These are phyloP conservation scores for Acronicta alni DNA, from an alignment of 2,888 invertebrate genomes.

Conservation along the genomic window DNA sequence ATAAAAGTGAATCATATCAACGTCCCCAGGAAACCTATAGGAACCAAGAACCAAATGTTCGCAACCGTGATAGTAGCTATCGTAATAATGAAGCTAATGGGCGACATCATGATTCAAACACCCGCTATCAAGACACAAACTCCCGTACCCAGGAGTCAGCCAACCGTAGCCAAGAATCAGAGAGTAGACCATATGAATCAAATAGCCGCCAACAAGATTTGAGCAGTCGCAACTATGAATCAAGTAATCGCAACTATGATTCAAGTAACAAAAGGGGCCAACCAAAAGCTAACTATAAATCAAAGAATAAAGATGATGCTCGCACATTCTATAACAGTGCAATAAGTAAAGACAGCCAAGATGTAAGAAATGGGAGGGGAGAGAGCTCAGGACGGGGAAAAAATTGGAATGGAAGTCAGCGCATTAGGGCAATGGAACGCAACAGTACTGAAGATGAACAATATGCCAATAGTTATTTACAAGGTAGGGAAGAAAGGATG, in stretches of 20 bases:
- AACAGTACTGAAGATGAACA: constrained; percentile 80
- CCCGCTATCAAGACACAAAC: constrained; percentile 47
- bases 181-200: constrained; percentile 30
- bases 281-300: constrained; percentile 71
- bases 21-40: constrained; percentile 62
- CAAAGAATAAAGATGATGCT: constrained; percentile 78
- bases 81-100: constrained; percentile 56
- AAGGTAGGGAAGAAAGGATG: constrained; percentile 69
- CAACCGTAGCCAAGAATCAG: constrained; percentile 51
- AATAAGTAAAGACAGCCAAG: constrained; percentile 76
- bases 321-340: constrained; percentile 83
- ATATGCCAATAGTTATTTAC: constrained; percentile 77
- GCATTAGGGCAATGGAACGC: constrained; percentile 71
- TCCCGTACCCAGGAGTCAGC: constrained; percentile 53
- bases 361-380: constrained; percentile 74
- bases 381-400: constrained; percentile 69
- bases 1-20: constrained; percentile 53
- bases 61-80: constrained; percentile 60
- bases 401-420: constrained; percentile 78
- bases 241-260: constrained; percentile 56
- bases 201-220: constrained; percentile 34
- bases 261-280: constrained; percentile 70
- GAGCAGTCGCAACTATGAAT: constrained; percentile 46
- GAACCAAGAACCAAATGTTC: constrained; percentile 61
- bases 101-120: constrained; percentile 54